These are phyloP conservation scores for Galaxea fascicularis DNA, from an alignment of 92 coral and sea anemone species.

Conservation along the genomic window DNA sequence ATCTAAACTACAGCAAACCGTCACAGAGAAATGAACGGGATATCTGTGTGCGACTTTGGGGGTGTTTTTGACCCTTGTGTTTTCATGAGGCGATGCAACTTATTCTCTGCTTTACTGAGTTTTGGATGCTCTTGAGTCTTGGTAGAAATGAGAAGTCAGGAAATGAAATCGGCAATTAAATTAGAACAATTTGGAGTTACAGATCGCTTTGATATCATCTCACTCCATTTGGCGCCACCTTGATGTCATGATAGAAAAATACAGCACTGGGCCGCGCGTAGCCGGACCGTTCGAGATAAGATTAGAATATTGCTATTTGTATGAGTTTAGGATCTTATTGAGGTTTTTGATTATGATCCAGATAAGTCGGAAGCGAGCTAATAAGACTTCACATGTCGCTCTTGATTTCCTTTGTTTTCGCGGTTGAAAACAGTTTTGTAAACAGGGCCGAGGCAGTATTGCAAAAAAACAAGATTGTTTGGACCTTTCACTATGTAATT, in stretches of 20 bases:
- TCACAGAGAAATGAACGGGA: neutral
- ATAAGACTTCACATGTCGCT: conserved; percentile 9
- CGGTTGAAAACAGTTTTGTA: neutral
- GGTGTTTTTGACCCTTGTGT: neutral
- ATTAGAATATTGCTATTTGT: conserved; percentile 53
- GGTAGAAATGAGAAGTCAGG: conserved; percentile 34
- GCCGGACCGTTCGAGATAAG: conserved; percentile 23
- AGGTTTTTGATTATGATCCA: conserved; percentile 51
- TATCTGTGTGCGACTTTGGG: neutral
- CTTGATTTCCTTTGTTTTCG: conserved; percentile 1
- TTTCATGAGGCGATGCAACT: neutral
- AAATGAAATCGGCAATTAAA: conserved; percentile 46
- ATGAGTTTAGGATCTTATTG: conserved; percentile 53
- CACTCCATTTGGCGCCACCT: conserved; percentile 33
- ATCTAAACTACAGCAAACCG: conserved; percentile 26
- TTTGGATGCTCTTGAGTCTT: neutral
- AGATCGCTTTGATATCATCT: conserved; percentile 22
- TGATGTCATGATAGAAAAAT: conserved; percentile 9
- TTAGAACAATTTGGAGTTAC: conserved; percentile 27
- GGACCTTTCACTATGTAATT: neutral
- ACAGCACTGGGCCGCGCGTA: conserved; percentile 15
- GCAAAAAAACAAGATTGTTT: conserved; percentile 16
- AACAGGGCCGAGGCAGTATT: neutral
- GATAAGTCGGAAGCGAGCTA: conserved; percentile 50
- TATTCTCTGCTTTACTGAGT: neutral